A percentile compares a stretch with the other conserved stretches of the same genome.
Evolutionary conservation across 2,113 vertebrate species (phyloP).

Genomic region (Protomyctophum bolini): DNA sequence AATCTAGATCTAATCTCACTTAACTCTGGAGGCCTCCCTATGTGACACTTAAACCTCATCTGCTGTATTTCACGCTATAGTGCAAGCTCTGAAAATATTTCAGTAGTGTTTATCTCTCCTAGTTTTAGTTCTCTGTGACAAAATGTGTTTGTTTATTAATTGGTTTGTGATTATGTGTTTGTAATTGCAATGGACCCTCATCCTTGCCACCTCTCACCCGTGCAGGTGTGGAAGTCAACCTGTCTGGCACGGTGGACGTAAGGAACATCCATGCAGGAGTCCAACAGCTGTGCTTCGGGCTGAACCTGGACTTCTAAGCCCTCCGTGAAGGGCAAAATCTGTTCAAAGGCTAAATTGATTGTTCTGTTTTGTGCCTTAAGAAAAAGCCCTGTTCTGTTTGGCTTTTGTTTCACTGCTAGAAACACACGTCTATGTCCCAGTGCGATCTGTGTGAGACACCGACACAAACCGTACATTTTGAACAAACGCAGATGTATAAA

Average conservation of each 20-base stretch:
- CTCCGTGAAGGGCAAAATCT: slow-evolving; percentile 74
- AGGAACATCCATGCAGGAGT: slow-evolving; percentile 97
- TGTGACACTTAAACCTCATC: background rate
- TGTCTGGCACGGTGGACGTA: slow-evolving; percentile 94
- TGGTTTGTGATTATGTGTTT: background rate
- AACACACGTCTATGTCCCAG: too few relatives aligned
- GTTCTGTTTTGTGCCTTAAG: too few relatives aligned
- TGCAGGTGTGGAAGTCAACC: slow-evolving; percentile 94
- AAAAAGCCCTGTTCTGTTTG: too few relatives aligned
- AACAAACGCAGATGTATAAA: too few relatives aligned
- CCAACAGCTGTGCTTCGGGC: slow-evolving; percentile 96
- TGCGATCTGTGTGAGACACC: too few relatives aligned
- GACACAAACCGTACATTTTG: too few relatives aligned
- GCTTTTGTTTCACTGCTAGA: too few relatives aligned
- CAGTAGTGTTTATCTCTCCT: background rate
- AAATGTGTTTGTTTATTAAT: background rate
- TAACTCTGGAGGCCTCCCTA: background rate
- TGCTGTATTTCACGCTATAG: background rate
- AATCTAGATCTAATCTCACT: too few relatives aligned
- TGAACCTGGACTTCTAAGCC: slow-evolving; percentile 94
- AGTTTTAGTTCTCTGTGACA: background rate
- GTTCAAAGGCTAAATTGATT: too few relatives aligned
- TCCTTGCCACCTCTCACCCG: slow-evolving; percentile 10
- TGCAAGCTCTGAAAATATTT: background rate
- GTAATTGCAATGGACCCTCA: background rate